phyloP scores from a whole-genome alignment of 1,140 invertebrate genomes.

The Dendrolimus kikuchii region DNA sequence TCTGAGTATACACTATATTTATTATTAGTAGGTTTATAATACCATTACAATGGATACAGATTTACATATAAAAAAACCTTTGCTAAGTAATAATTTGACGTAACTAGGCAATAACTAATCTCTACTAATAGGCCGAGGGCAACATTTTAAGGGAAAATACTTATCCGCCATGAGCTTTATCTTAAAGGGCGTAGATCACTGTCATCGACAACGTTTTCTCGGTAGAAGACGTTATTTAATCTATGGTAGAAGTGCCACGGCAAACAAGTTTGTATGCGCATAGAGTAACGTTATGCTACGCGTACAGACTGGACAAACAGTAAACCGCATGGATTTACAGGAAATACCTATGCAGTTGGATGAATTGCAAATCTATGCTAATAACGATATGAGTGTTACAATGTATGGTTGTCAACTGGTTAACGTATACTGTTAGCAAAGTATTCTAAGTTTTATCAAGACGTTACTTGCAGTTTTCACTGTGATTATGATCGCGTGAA shows the following conservation, averaged over 20 bases:
- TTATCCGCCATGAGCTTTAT: conserved; percentile 24
- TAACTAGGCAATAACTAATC: not conserved
- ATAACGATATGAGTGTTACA: not conserved
- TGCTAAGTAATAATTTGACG: too few relatives aligned
- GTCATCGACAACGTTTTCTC: conserved; percentile 43
- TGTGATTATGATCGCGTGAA: too few relatives aligned
- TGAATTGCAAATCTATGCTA: not conserved
- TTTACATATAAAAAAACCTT: too few relatives aligned
- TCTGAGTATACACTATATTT: too few relatives aligned
- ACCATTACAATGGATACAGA: too few relatives aligned
- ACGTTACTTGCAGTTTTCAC: too few relatives aligned
- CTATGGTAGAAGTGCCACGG: conserved; percentile 1
- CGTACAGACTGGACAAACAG: conserved; percentile 37
- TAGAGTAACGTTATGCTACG: conserved; percentile 17
- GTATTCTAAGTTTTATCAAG: too few relatives aligned
- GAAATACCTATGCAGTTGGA: too few relatives aligned
- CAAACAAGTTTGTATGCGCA: conserved; percentile 42
- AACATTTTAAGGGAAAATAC: conserved; percentile 2
- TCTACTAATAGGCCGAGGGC: not conserved
- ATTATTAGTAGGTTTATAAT: too few relatives aligned
- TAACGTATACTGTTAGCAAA: too few relatives aligned
- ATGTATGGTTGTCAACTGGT: not conserved
- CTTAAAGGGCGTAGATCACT: conserved; percentile 48
- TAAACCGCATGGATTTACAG: not conserved
- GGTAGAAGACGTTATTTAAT: conserved; percentile 21